Conservation (phyloP, 2,113 vertebrate species). For the Plestiodon gilberti region DNA sequence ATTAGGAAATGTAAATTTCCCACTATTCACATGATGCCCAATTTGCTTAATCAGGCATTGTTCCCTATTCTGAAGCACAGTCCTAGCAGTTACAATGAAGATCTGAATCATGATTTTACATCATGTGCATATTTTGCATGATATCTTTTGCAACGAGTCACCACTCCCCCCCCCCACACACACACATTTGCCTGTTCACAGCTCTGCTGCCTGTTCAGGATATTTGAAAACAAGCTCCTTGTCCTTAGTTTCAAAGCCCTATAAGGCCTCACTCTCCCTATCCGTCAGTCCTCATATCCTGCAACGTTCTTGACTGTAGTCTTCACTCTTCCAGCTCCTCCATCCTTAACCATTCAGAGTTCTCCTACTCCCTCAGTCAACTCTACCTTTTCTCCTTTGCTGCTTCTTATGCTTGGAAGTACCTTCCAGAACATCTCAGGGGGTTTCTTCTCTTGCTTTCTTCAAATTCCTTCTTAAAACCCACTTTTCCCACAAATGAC, state of each 20-base stretch:
- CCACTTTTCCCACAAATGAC: neutral
- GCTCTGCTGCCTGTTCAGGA: neutral
- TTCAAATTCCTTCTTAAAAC: too few relatives aligned
- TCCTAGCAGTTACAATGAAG: neutral
- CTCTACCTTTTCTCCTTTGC: neutral
- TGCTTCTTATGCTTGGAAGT: neutral
- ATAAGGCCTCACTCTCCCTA: too few relatives aligned
- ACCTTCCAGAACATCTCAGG: neutral
- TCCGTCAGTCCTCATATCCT: too few relatives aligned
- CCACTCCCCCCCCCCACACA: neutral
- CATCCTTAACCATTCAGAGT: neutral
- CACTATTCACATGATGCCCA: neutral
- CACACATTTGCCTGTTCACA: neutral
- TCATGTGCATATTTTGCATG: neutral
- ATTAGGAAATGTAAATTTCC: too few relatives aligned
- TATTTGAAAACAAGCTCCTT: neutral
- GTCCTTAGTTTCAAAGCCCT: too few relatives aligned
- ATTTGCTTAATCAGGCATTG: neutral
- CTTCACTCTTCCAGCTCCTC: neutral
- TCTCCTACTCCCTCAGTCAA: neutral
- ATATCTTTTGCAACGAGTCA: neutral
- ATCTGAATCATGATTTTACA: neutral
- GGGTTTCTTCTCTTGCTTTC: neutral
- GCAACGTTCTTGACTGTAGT: neutral
- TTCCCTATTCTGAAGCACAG: neutral